Evolutionary conservation across 2,113 vertebrate genomes (phyloP).

Genomic region (Alligator mississippiensis): DNA sequence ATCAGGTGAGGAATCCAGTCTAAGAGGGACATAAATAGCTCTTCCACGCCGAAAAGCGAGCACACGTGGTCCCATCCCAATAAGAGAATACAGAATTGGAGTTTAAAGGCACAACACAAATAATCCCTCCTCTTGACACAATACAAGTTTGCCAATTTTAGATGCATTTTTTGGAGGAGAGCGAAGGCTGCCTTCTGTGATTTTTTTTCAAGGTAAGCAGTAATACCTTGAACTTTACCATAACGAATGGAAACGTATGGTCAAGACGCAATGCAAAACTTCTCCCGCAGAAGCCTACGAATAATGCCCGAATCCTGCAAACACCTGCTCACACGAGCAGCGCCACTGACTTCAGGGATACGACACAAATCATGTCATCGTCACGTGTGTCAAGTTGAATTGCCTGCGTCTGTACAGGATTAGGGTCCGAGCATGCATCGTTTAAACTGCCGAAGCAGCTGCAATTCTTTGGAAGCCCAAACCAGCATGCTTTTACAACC

Average conservation of each 20-base stretch:
- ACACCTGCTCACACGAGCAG: not conserved
- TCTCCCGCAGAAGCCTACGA: not conserved
- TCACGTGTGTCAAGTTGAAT: not conserved
- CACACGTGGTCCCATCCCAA: rapidly evolving
- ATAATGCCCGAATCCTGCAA: not conserved
- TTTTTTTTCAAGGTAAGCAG: not conserved
- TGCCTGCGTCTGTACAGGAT: not conserved
- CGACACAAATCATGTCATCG: not conserved
- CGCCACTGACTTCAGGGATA: not conserved
- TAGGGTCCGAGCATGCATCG: not conserved
- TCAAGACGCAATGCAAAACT: not conserved
- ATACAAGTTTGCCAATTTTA: not conserved
- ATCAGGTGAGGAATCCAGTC: not conserved
- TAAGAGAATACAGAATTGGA: slow-evolving; percentile 30
- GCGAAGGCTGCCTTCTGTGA: not conserved
- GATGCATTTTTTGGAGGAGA: not conserved
- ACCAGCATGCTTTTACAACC: rapidly evolving
- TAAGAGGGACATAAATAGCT: not conserved
- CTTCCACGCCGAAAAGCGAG: not conserved
- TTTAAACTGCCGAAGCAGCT: not conserved
- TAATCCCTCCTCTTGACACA: not conserved
- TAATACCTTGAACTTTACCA: not conserved
- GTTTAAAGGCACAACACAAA: not conserved
- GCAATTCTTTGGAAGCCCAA: not conserved
- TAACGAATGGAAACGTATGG: rapidly evolving